Base-by-base conservation (phyloP, 2,888 invertebrate species). In the Xestia ashworthii region DNA sequence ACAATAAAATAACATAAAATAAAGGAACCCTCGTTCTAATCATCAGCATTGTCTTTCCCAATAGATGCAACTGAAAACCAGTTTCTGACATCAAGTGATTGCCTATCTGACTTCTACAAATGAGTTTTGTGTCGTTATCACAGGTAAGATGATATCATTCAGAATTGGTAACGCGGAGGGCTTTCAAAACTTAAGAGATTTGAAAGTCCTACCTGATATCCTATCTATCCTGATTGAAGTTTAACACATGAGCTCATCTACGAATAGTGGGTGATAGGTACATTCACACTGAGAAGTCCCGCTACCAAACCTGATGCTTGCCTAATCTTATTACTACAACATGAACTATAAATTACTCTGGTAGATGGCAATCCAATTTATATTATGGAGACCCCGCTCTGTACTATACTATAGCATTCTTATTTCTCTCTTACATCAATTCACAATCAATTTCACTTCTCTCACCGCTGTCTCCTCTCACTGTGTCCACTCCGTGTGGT, bases 401-500 rank as follows among this genome's bases (percentile, higher is more conserved):
- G 8, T 25, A 48, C 22, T n/a, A 4, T 38, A 53, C n/a, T n/a
- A n/a, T n/a, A n/a, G 38, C 19, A 60, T 79, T 41, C 41, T 68
- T 38, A 62, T 38, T 38, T 38, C 38, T 62, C 25, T 50, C 25
- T 44, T 12, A n/a, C 12, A 44, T 76, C 16, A 53, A 62, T 76
- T 53, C 14, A 41, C 22, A 62, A 78, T 71, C 25, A 71, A 48
- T 48, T 67, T 44, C 8, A 4, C 3, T 14, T n/a, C 32, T 58
- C 55, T 64, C 8, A 22, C 71, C 60, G 71, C 38, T 55, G 44
- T 12, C 25, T 76, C 32, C 25, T 50, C 5, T n/a, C 14, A 66
- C 53, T 25, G 16, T 65, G 4, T 0, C 71, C 60, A 46, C 70
- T 71, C 70, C 72, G 44, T 75, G 75, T 71, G 71, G 50, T 74